Conservation (phyloP, 2,888 invertebrate species). For the Neoascia interrupta region DNA sequence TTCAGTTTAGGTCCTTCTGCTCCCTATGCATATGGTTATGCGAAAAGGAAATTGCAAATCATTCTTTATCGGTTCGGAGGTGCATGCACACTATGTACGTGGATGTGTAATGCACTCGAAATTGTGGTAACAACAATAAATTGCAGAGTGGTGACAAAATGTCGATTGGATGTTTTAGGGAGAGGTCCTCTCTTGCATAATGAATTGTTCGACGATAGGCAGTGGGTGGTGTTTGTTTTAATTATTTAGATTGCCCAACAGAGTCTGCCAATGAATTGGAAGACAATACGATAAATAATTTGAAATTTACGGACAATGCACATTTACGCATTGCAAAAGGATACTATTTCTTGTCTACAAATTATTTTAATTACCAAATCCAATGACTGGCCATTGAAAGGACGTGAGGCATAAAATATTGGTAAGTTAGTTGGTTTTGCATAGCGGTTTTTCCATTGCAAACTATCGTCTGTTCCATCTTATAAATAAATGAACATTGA, state of each 20-base stretch:
- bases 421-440: too few relatives aligned
- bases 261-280: too few relatives aligned
- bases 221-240: constrained; percentile 44
- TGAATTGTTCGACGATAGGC: constrained; percentile 40
- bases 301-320: constrained; percentile 16
- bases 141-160: constrained; percentile 58
- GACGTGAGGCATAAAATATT: too few relatives aligned
- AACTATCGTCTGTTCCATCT: too few relatives aligned
- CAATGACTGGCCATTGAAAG: too few relatives aligned
- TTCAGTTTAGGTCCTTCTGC: too few relatives aligned
- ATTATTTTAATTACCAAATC: constrained; percentile 47
- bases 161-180: constrained; percentile 52
- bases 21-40: too few relatives aligned
- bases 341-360: constrained; percentile 25
- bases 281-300: constrained; percentile 11
- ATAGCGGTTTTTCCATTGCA: too few relatives aligned
- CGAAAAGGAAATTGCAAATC: constrained; percentile 66
- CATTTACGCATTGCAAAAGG: constrained; percentile 27
- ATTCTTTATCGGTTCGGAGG: constrained; percentile 63
- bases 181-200: constrained; percentile 38
- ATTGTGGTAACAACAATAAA: constrained; percentile 38
- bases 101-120: neutral
- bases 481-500: too few relatives aligned
- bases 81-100: constrained; percentile 34
- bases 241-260: constrained; percentile 30